A percentile compares a stretch with the other conserved stretches of the same genome.
phyloP scores from a whole-genome alignment of 2,888 invertebrate species.

The Sceliomorpha sp. region DNA sequence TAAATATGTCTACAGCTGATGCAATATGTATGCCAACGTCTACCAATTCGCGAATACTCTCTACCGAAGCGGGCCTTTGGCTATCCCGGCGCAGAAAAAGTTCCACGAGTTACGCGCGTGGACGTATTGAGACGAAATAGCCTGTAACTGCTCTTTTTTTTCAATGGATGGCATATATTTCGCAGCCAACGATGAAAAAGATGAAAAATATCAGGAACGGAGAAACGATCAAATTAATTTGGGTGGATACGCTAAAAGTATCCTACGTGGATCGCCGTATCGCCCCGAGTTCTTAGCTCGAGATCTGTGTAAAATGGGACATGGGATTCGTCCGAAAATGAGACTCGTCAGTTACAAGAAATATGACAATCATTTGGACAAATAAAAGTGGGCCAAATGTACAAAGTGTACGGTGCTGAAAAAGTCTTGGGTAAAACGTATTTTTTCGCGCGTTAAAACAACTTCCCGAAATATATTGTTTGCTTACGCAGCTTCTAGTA shows the following conservation, averaged over 20 bases:
- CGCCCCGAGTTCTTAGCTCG: too few relatives aligned
- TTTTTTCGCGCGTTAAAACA: slow-evolving; percentile 65
- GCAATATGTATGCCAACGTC: slow-evolving; percentile 56
- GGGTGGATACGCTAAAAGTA: slow-evolving; percentile 41
- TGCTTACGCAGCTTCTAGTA: slow-evolving; percentile 66
- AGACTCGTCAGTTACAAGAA: too few relatives aligned
- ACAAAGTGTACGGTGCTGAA: too few relatives aligned
- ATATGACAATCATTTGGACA: too few relatives aligned
- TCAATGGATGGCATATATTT: too few relatives aligned
- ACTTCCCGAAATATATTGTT: slow-evolving; percentile 70
- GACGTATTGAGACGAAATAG: slow-evolving; percentile 41
- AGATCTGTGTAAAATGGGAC: too few relatives aligned
- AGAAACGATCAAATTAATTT: too few relatives aligned
- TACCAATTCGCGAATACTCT: slow-evolving; percentile 43
- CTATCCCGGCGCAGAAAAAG: slow-evolving; percentile 40
- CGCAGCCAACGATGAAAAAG: slow-evolving; percentile 21
- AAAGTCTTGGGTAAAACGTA: slow-evolving; percentile 23
- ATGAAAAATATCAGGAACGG: too few relatives aligned
- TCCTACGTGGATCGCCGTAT: too few relatives aligned
- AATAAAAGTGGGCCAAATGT: too few relatives aligned
- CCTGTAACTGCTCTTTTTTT: slow-evolving; percentile 8
- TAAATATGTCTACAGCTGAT: slow-evolving; percentile 54
- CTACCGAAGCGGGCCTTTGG: slow-evolving; percentile 34
- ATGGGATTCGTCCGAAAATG: too few relatives aligned
- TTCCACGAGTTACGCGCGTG: slow-evolving; percentile 25